Percentiles rank a stretch among this genome's conserved stretches.
Evolutionary conservation across 2,797 vertebrate species (phyloP).

Genomic region (Cyprinodon diabolis): DNA sequence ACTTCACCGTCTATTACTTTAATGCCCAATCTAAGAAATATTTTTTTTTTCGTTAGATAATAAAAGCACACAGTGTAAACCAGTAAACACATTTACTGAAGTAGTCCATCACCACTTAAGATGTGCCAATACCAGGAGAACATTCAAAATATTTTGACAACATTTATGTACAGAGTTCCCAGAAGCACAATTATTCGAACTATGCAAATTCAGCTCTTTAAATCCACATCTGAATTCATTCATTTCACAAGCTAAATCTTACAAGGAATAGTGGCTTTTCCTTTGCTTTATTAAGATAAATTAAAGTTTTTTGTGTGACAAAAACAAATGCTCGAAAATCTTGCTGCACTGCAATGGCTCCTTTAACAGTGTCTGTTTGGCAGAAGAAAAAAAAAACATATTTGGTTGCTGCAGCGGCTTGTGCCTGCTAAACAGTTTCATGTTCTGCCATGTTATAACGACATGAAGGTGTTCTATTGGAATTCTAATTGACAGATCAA

Average conservation of each 20-base stretch:
- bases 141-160: slow-evolving; percentile 42
- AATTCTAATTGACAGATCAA: not conserved
- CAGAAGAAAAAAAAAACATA: not conserved
- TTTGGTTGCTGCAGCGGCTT: slow-evolving; percentile 35
- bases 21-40: not conserved
- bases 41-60: slow-evolving; percentile 18
- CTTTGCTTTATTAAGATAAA: slow-evolving; percentile 28
- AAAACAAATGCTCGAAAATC: not conserved
- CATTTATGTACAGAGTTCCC: slow-evolving; percentile 65
- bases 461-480: not conserved
- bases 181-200: slow-evolving; percentile 63
- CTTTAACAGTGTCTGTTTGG: slow-evolving; percentile 15
- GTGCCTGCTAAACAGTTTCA: slow-evolving; percentile 9
- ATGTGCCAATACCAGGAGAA: slow-evolving; percentile 48
- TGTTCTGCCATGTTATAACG: not conserved
- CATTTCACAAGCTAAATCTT: slow-evolving; percentile 31
- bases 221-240: slow-evolving; percentile 30
- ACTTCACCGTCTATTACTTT: not conserved
- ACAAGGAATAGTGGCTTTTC: slow-evolving; percentile 16
- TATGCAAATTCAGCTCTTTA: slow-evolving; percentile 71
- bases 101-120: slow-evolving; percentile 24
- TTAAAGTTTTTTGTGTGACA: slow-evolving; percentile 20
- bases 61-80: slow-evolving; percentile 17
- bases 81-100: slow-evolving; percentile 42
- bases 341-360: slow-evolving; percentile 1